phyloP scores from a whole-genome alignment of 2,113 vertebrate species.

The Seriola quinqueradiata region DNA sequence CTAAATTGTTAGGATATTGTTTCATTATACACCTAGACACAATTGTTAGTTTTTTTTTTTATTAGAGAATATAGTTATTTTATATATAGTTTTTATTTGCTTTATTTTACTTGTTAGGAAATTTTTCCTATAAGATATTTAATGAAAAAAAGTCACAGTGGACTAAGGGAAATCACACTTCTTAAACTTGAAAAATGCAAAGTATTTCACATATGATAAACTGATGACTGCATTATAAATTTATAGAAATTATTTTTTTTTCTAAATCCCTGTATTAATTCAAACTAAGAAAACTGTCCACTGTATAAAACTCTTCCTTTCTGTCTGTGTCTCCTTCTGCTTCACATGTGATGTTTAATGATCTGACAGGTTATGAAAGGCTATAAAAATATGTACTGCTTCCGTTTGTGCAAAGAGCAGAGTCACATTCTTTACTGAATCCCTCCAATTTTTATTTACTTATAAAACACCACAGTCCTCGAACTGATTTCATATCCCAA shows the following conservation, averaged over 20 bases:
- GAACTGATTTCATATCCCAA: not conserved
- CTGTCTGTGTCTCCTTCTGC: not conserved
- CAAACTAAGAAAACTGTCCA: not conserved
- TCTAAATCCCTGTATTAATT: not conserved
- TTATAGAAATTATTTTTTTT: not conserved
- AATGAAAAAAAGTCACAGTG: not conserved
- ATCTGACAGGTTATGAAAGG: conserved; percentile 43
- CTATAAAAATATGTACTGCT: conserved; percentile 22
- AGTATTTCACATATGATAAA: not conserved
- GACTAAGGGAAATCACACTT: not conserved
- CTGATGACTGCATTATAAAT: not conserved
- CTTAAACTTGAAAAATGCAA: not conserved
- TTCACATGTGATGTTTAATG: conserved; percentile 36
- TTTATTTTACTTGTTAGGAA: not conserved
- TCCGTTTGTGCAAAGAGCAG: conserved; percentile 19
- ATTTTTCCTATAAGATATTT: not conserved
- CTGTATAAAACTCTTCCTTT: not conserved
- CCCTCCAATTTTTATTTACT: not conserved
- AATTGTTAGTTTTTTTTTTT: not conserved
- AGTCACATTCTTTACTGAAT: conserved; percentile 46
- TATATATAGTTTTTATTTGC: not conserved
- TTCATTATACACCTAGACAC: not conserved
- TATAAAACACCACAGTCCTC: not conserved
- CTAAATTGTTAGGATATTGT: not conserved
- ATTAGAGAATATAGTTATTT: too few relatives aligned